Base-by-base conservation (phyloP, 2,113 vertebrate genomes). In the Amia ocellicauda region DNA sequence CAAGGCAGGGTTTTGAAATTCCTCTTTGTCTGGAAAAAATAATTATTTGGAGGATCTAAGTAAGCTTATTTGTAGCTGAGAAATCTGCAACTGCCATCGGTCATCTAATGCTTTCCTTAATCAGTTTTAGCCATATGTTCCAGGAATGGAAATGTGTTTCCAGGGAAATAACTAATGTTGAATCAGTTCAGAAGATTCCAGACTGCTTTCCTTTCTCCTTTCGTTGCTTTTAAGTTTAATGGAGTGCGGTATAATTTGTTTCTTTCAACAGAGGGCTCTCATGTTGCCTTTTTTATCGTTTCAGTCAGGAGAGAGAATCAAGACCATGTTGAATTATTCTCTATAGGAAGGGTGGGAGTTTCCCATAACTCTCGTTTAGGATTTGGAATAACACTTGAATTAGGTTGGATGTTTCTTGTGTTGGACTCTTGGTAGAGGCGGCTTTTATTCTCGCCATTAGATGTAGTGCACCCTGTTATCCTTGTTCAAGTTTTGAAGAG, bases 231-330 rank as follows among this genome's bases (percentile, higher is more conserved):
- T 58, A 60, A 23, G 41, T 54, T 71, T 76, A 78, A 79, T 71
- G 72, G 66, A 69, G 66, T 74, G 70, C 74, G 60, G 61, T 63
- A 59, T 69, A 71, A 59, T 62, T 47, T 43, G 20, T 29, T 5
- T 57, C 56, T 64, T 60, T 69, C 56, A 63, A 60, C 24, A 69
- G 27, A 61, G 52, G 60, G 36, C 60, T 55, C 36, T 72, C 29
- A 58, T 75, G 74, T 81, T 53, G 77, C 71, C n/a, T 66, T 64
- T 55, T 47, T 69, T 69, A 70, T 74, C 74, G 69, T 79, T 75
- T 77, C 72, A 54, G 49, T 27, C 31, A 29, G 36, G 45, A 60
- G 26, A 41, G 17, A 47, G 24, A 69, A 78, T 82, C 69, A 77
- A 74, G 67, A 72, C 68, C 40, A 61, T 47, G 66, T 58, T 16